These are phyloP conservation scores for Andrena marginata DNA, from an alignment of 2,888 invertebrate species.

Conservation along the genomic window DNA sequence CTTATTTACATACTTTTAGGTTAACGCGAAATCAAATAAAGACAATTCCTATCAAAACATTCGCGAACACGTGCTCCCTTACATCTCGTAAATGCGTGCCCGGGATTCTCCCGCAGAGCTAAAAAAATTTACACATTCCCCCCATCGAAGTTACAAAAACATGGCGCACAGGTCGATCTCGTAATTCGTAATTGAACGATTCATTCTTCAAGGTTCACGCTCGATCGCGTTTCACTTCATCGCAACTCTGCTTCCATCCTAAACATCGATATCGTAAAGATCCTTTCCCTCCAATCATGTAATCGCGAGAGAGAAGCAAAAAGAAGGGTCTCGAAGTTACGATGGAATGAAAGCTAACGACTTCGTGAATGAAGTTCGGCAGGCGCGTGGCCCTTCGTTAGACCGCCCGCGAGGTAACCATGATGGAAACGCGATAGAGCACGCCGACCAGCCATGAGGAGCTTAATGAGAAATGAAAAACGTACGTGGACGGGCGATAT, in stretches of 20 bases:
- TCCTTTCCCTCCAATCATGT: neutral
- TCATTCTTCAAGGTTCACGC: neutral
- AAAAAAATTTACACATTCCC: neutral
- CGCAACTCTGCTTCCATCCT: neutral
- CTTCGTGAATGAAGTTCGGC: neutral
- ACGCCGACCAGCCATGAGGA: neutral
- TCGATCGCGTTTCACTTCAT: neutral
- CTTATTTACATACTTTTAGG: constrained; percentile 18
- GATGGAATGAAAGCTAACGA: constrained; percentile 23
- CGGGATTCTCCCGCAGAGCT: neutral
- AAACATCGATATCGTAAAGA: neutral
- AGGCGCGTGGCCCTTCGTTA: constrained; percentile 41
- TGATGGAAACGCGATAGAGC: neutral
- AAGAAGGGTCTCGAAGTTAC: neutral
- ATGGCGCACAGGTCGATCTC: constrained; percentile 15
- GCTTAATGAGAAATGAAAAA: neutral
- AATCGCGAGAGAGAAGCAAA: neutral
- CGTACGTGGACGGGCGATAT: neutral
- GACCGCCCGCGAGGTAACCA: constrained; percentile 15
- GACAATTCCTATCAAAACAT: neutral
- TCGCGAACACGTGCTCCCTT: too few relatives aligned
- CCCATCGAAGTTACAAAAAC: neutral
- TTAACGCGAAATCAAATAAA: neutral
- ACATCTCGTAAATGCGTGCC: neutral
- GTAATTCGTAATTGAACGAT: neutral